A percentile compares a stretch with the other conserved stretches of the same genome.
Conservation (phyloP, 2,797 vertebrate species). For the Hyperoplus lanceolatus region DNA sequence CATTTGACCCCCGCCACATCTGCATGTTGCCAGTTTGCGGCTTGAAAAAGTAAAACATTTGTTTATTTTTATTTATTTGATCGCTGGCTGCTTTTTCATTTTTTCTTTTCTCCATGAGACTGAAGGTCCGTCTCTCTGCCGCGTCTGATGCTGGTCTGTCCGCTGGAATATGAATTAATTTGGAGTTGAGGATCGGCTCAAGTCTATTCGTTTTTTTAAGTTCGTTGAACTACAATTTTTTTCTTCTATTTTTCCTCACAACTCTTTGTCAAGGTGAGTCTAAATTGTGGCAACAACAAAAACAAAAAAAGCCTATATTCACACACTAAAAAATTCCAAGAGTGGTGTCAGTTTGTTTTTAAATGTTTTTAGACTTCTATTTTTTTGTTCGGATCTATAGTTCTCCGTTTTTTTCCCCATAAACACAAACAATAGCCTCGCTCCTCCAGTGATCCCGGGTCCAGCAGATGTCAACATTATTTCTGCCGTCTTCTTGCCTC, state of each 20-base stretch:
- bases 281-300: background rate
- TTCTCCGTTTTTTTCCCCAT: background rate
- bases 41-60: conserved; percentile 33
- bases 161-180: conserved; percentile 81
- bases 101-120: background rate
- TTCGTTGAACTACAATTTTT: conserved; percentile 4
- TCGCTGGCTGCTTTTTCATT: background rate
- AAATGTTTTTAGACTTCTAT: background rate
- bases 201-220: conserved; percentile 46
- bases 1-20: conserved; percentile 25
- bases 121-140: background rate
- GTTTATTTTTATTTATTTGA: background rate
- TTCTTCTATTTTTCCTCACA: conserved; percentile 38
- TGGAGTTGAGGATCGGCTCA: conserved; percentile 68
- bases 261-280: conserved; percentile 79
- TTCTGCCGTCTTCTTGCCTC: conserved; percentile 66
- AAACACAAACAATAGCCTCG: conserved; percentile 5
- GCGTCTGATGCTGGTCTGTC: conserved; percentile 26
- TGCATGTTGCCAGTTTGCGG: conserved; percentile 46
- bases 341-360: background rate
- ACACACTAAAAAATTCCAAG: background rate
- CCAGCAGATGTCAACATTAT: conserved; percentile 81
- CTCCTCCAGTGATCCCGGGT: conserved; percentile 33
- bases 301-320: too few relatives aligned
- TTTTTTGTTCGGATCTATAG: too few relatives aligned